Evolutionary conservation across 2,888 invertebrate species (phyloP).

Genomic region (Thera britannica): DNA sequence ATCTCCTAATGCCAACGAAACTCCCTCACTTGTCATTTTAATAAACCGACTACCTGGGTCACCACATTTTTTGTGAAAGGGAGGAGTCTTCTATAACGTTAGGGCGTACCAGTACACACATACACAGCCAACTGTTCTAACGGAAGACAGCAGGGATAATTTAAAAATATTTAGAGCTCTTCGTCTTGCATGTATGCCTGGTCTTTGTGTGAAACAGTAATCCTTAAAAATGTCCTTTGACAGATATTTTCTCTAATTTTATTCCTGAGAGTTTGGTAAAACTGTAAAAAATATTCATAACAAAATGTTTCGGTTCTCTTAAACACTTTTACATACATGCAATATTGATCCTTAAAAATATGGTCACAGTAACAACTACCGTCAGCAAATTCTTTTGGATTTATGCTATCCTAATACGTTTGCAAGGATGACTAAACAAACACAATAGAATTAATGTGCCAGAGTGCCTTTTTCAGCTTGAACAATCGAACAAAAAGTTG

Average conservation of each 20-base stretch:
- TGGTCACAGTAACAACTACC: background rate
- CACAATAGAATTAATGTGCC: background rate
- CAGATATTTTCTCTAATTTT: too few relatives aligned
- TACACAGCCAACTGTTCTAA: background rate
- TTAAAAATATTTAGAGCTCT: constrained; percentile 1
- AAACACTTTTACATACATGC: too few relatives aligned
- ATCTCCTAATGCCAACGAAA: too few relatives aligned
- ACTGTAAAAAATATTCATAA: background rate
- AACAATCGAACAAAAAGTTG: too few relatives aligned
- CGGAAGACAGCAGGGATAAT: background rate
- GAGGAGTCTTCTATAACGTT: constrained; percentile 1
- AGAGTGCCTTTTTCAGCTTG: too few relatives aligned
- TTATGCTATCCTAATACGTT: constrained; percentile 1
- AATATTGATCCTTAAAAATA: too few relatives aligned
- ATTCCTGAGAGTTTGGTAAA: too few relatives aligned
- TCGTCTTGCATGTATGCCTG: constrained; percentile 12
- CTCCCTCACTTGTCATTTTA: background rate
- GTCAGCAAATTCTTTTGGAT: background rate
- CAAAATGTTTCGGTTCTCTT: background rate
- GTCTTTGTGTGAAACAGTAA: constrained; percentile 21
- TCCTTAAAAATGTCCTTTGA: constrained; percentile 5
- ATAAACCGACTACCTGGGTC: constrained; percentile 1
- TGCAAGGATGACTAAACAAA: constrained; percentile 2
- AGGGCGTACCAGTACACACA: background rate
- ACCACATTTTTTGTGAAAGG: background rate